Evolutionary conservation across 2,888 invertebrate species (phyloP), one percentile per base, ranked within the genome.

Genomic region (Hypselothyrea guttata): DNA sequence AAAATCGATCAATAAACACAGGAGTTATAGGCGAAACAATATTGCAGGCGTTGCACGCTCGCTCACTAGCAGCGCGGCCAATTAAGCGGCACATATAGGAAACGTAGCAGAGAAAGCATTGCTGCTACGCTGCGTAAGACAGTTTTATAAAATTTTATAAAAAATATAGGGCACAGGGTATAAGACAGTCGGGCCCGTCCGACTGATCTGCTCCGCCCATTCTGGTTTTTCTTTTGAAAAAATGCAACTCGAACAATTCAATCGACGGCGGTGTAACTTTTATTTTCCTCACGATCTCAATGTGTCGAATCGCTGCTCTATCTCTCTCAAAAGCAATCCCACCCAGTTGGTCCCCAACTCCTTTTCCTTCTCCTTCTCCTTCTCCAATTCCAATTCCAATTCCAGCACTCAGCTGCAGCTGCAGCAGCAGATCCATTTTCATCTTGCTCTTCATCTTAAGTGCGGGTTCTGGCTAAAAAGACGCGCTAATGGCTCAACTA

Each of bases 401-500:
- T n/a, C n/a, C n/a, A n/a, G n/a, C n/a, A n/a, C n/a, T n/a, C n/a
- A n/a, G n/a, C 12, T 35, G 35, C 27, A 28, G 13, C 12, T 55
- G 12, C 18, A 51, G 30, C 27, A 15, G 31, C 37, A n/a, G n/a
- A 11, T n/a, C n/a, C 22, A 15, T 13, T 9, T 45, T n/a, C 3
- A 5, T 22, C 22, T 22, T 22, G 5, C 3, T 22, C 27, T 1
- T 37, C n/a, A 7, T 15, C 41, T 31, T 15, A 8, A 13, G 34
- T 1, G 31, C 16, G 49, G 28, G 11, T 68, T 54, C 62, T 69
- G 54, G 62, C 55, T 51, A 53, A 62, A 63, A 35, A 49, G 66
- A 46, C 56, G 54, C 69, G 73, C 71, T 73, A 73, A 72, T 72
- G 69, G 71, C 73, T 71, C 69, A 71, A 71, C 68, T 72, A 71